Evolutionary conservation across 1,140 invertebrate genomes (phyloP), one percentile per base, ranked within the genome.

Genomic region (Lucilia cuprina): DNA sequence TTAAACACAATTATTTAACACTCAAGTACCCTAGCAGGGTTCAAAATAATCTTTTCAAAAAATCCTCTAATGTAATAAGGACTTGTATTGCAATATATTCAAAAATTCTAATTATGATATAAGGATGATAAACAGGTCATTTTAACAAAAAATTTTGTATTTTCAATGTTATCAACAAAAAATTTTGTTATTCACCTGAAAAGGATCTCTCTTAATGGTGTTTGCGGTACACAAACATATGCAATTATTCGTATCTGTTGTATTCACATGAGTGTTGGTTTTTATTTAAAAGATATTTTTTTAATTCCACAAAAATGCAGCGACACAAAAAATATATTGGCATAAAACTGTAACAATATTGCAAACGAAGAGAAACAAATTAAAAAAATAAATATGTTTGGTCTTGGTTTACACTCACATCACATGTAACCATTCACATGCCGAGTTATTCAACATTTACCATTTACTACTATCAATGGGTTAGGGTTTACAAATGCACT

Each of bases 281-380:
- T 70, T 70, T 70, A 70, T 70, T 70, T 70, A 70, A 70, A 70
- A 70, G 65, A 21, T 70, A 70, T 70, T 70, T 70, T 25, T 70
- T 70, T 70, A 70, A 70, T 70, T 70, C 65, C n/a, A 70, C 19
- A 70, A 70, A 70, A 21, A 70, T 25, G 25, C 25, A 70, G 10
- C n/a, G 25, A 70, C n/a, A 70, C 14, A 60, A 60, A 70, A 60
- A 60, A 70, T 25, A 70, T 10, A 70, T 70, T 60, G 55, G 55
- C 55, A 60, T 60, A 60, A 60, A 60, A 60, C 5, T 60, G 55
- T 8, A n/a, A 60, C 14, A 60, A 60, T n/a, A n/a, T 60, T n/a
- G 55, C 55, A 17, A n/a, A 60, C n/a, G 55, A 60, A 60, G 14
- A n/a, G 55, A 60, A 60, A n/a, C 13, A n/a, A 60, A 60, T 60